Percentiles rank a stretch among this genome's conserved stretches.
Conservation (phyloP, 2,797 vertebrate genomes). For the Peromyscus aztecus region DNA sequence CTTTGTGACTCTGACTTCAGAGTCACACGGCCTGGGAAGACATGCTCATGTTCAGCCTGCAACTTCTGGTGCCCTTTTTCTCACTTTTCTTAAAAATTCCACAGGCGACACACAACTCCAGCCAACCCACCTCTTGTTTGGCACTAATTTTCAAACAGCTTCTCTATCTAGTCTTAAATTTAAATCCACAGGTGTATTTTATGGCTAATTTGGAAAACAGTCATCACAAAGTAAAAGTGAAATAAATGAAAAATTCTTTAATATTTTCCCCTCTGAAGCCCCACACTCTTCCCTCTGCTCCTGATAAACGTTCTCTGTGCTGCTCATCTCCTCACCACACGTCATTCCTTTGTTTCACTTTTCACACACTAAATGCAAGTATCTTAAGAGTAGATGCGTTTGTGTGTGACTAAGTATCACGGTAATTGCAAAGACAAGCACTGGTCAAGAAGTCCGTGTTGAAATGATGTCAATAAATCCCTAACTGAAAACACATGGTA, state of each 20-base stretch:
- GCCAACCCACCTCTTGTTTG: not conserved
- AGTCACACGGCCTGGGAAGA: not conserved
- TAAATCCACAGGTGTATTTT: not conserved
- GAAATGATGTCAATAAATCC: not conserved
- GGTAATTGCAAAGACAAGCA: not conserved
- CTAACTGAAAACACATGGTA: not conserved
- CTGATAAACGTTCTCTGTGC: not conserved
- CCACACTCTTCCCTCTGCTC: not conserved
- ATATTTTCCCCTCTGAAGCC: not conserved
- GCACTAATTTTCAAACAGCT: not conserved
- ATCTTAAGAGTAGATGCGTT: not conserved
- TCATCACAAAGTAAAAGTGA: not conserved
- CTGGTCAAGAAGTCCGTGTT: not conserved
- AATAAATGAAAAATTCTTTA: not conserved
- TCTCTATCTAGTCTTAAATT: not conserved
- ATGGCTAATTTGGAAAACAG: not conserved
- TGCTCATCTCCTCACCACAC: fast-evolving
- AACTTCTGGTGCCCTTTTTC: not conserved
- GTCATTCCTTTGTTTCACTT: not conserved
- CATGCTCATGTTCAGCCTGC: not conserved
- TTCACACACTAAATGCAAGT: not conserved
- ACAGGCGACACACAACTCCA: not conserved
- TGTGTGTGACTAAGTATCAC: too few species aligned
- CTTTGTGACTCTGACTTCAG: not conserved
- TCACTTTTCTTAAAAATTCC: not conserved